A percentile compares a stretch with the other conserved stretches of the same genome.
Conservation (phyloP, 2,797 vertebrate species). For the Hydrocynus forskahlii region DNA sequence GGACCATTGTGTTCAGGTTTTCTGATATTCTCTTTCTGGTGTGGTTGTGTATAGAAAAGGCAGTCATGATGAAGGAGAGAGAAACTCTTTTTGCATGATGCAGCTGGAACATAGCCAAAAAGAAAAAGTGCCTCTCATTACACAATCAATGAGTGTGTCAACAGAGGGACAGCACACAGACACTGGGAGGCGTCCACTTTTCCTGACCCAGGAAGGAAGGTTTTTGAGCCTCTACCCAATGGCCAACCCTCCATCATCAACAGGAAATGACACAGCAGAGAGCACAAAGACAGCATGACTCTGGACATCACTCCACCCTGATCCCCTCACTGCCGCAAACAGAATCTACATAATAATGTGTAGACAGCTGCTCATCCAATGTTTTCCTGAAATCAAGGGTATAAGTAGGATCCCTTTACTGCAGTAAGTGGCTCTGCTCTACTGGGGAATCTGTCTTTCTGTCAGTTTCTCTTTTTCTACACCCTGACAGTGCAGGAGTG, state of each 20-base stretch:
- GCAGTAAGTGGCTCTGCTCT: too few species aligned
- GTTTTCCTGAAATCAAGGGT: neutral
- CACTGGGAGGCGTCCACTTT: neutral
- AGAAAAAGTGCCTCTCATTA: slow-evolving; percentile 36
- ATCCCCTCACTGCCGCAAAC: neutral
- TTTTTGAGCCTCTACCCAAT: slow-evolving; percentile 1
- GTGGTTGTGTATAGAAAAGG: neutral
- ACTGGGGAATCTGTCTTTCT: neutral
- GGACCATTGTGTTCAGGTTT: neutral
- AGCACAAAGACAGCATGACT: slow-evolving; percentile 5
- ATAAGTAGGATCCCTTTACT: neutral
- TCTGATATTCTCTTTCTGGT: neutral
- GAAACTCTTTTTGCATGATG: neutral
- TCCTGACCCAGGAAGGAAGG: slow-evolving; percentile 13
- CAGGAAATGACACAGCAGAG: slow-evolving; percentile 30
- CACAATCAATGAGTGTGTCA: slow-evolving; percentile 25
- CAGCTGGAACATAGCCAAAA: slow-evolving; percentile 8
- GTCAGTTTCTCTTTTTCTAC: neutral
- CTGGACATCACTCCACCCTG: slow-evolving; percentile 13
- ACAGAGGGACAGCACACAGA: neutral
- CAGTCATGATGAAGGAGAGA: neutral
- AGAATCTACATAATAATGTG: neutral
- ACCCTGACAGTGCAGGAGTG: too few species aligned
- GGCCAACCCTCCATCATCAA: slow-evolving; percentile 12
- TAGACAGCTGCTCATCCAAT: neutral